These are phyloP conservation scores for Neopelma chrysocephalum DNA, from an alignment of 2,797 vertebrate species.

Conservation along the genomic window DNA sequence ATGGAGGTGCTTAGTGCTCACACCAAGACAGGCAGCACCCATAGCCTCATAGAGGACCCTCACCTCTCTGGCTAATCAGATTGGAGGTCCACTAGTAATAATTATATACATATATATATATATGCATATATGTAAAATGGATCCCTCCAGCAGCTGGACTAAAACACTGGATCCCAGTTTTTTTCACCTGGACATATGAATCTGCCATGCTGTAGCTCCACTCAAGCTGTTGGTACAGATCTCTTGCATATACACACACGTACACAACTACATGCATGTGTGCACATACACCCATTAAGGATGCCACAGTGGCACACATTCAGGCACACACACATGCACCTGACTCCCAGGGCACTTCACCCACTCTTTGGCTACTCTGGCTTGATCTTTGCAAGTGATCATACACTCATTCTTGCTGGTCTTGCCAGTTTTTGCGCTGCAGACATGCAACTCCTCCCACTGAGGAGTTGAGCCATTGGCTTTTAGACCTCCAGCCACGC, in stretches of 20 bases:
- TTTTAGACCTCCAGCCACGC: background rate
- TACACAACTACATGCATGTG: accelerated
- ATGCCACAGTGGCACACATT: background rate
- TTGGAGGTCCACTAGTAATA: background rate
- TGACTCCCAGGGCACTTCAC: background rate
- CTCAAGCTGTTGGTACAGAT: background rate
- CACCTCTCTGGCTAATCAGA: background rate
- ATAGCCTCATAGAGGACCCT: background rate
- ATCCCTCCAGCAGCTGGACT: background rate
- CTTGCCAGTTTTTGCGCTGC: background rate
- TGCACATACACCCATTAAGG: background rate
- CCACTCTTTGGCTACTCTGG: background rate
- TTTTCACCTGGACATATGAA: background rate
- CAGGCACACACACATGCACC: too few species aligned
- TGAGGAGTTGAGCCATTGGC: background rate
- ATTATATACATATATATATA: accelerated
- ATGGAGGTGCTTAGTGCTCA: accelerated
- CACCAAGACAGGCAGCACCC: background rate
- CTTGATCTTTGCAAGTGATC: background rate
- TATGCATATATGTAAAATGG: background rate
- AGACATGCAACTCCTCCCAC: accelerated
- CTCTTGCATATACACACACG: accelerated
- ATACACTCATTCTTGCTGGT: background rate
- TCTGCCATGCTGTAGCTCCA: background rate
- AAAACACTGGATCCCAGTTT: background rate